Evolutionary conservation across 2,113 vertebrate species (phyloP).

Genomic region (Sylvia atricapilla): DNA sequence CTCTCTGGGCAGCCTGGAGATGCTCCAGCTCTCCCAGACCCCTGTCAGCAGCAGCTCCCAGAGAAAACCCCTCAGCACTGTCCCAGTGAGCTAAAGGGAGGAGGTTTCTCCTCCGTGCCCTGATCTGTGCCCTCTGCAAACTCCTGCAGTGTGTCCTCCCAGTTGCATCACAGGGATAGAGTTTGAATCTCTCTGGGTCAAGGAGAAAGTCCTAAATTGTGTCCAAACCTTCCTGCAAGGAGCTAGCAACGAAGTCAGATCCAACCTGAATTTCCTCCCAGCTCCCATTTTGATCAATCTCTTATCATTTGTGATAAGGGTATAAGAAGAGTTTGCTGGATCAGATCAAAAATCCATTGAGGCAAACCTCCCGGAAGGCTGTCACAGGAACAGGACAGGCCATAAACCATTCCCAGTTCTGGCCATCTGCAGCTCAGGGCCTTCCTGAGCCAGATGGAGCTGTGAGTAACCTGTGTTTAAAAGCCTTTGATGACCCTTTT

Average conservation of each 20-base stretch:
- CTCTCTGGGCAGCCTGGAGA: background rate
- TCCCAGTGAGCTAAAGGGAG: rapidly evolving
- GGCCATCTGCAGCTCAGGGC: background rate
- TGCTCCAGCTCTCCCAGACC: background rate
- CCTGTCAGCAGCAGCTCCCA: background rate
- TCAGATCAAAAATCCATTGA: background rate
- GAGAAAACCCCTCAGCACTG: rapidly evolving
- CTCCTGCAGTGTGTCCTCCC: background rate
- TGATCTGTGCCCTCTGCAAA: background rate
- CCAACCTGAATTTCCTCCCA: background rate
- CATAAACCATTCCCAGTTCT: background rate
- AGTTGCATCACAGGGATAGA: background rate
- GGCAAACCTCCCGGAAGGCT: background rate
- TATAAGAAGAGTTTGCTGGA: background rate
- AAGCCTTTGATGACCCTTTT: background rate
- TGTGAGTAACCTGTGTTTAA: background rate
- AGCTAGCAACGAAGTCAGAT: background rate
- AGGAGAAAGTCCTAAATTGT: background rate
- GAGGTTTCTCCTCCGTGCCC: background rate
- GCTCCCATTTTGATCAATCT: background rate
- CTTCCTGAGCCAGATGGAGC: background rate
- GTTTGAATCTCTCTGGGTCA: background rate
- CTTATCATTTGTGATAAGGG: background rate
- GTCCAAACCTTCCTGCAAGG: background rate
- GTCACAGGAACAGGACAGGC: background rate